Evolutionary conservation across 2,888 invertebrate genomes (phyloP), one percentile per base, ranked within the genome.

Genomic region (Melieria picta): DNA sequence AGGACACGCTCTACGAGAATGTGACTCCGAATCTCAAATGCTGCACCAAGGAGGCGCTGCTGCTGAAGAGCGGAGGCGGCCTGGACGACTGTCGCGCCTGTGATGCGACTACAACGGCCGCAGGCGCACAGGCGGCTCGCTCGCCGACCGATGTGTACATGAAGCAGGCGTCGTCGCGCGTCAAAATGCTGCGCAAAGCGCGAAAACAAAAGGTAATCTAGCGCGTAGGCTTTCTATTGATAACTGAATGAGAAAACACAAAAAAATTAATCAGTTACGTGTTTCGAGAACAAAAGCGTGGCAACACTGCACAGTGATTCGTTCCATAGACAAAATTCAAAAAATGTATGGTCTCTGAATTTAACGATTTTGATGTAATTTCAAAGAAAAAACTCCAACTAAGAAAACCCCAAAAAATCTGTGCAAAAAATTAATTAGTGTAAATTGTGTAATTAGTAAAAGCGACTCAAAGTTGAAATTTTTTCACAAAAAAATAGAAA

Each of bases 161-260:
- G 81, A 86, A 85, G 76, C 86, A 86, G 76, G 84, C 85, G n/a
- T 83, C 86, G 68, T 81, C 84, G 61, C 81, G 87, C 46, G 84
- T 85, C 65, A 86, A 86, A 80, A 81, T 87, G 81, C 74, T 87
- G 72, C 79, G 87, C n/a, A 85, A 86, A 76, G 85, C 86, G 68
- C 80, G 86, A 63, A 86, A 86, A 76, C 86, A 86, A 78, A 86
- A 86, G 87, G 87, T 87, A 80, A 72, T 61, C 64, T 43, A 55
- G 64, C 13, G 11, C 43, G 52, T 30, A 30, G 30, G 30, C 30
- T 30, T 30, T 30, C 30, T 1, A 30, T 30, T 30, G 30, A 30
- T 30, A 30, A 30, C 30, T 30, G 30, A 30, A 30, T 56, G 56
- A 63, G 63, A 73, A 67, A 74, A 68, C 71, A 55, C 69, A 66